Evolutionary conservation across 2,888 invertebrate species (phyloP).

Genomic region (Agrypnus murinus): DNA sequence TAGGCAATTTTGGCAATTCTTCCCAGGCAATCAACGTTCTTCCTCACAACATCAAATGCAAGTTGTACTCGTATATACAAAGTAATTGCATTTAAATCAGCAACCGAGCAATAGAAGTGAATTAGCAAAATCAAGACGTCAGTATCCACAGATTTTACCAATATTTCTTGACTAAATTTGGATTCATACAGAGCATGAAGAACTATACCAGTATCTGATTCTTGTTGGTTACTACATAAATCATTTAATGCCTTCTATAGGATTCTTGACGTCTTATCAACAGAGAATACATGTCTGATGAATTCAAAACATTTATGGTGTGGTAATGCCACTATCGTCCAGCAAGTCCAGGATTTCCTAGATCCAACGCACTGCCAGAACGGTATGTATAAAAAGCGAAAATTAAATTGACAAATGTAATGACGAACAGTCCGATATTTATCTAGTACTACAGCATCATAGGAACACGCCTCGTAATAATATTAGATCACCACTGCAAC

Average conservation of each 20-base stretch:
- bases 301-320: conserved; percentile 54
- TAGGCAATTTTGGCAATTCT: no score
- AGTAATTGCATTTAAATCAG: no score
- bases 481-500: background rate
- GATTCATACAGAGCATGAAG: no score
- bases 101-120: no score
- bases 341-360: conserved; percentile 51
- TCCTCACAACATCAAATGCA: no score
- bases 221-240: no score
- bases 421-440: conserved; percentile 22
- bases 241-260: conserved; percentile 51
- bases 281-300: conserved; percentile 52
- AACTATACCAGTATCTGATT: no score
- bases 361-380: conserved; percentile 53
- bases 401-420: conserved; percentile 43
- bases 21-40: no score
- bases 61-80: no score
- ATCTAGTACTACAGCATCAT: conserved; percentile 33
- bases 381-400: conserved; percentile 44
- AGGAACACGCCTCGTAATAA: conserved; percentile 30
- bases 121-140: no score
- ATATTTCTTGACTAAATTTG: no score
- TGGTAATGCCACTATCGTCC: conserved; percentile 49
- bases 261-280: conserved; percentile 52
- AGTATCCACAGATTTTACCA: no score